Conservation (phyloP, 30 jellyfish, hydroid and myxozoan species). For the Pelagia noctiluca region DNA sequence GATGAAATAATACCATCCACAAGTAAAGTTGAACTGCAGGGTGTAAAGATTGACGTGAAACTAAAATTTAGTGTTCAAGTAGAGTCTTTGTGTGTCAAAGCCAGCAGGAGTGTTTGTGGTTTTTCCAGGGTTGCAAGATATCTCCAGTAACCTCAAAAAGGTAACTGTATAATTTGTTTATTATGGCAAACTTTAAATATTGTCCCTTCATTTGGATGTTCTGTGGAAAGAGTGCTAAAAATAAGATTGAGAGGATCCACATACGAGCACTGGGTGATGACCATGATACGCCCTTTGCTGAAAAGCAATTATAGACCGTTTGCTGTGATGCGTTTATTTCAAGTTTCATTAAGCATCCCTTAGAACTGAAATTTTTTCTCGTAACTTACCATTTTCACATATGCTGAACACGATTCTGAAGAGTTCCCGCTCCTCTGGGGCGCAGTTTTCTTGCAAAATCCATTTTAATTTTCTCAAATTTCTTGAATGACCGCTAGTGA, state of each 20-base stretch:
- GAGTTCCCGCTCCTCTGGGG: constrained; percentile 53
- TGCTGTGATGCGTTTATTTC: constrained; percentile 20
- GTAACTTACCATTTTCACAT: constrained; percentile 41
- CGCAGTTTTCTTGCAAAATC: constrained; percentile 41
- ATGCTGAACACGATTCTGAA: constrained; percentile 49
- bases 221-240: constrained; percentile 23
- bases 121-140: constrained; percentile 38
- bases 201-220: constrained; percentile 37
- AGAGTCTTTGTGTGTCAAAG: constrained; percentile 34
- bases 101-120: constrained; percentile 43
- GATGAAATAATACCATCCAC: constrained; percentile 30
- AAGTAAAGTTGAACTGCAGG: constrained; percentile 22
- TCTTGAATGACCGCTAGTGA: not conserved
- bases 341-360: constrained; percentile 43
- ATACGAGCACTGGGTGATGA: constrained; percentile 13
- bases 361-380: constrained; percentile 29
- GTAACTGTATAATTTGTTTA: not conserved
- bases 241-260: constrained; percentile 25
- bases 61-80: constrained; percentile 28
- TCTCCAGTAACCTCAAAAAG: constrained; percentile 24
- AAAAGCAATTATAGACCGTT: constrained; percentile 25
- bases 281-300: constrained; percentile 13
- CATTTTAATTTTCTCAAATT: constrained; percentile 14
- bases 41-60: constrained; percentile 32
- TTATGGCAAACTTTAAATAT: constrained; percentile 15